Evolutionary conservation across 2,113 vertebrate species (phyloP).

Genomic region (Marmota flaviventris): DNA sequence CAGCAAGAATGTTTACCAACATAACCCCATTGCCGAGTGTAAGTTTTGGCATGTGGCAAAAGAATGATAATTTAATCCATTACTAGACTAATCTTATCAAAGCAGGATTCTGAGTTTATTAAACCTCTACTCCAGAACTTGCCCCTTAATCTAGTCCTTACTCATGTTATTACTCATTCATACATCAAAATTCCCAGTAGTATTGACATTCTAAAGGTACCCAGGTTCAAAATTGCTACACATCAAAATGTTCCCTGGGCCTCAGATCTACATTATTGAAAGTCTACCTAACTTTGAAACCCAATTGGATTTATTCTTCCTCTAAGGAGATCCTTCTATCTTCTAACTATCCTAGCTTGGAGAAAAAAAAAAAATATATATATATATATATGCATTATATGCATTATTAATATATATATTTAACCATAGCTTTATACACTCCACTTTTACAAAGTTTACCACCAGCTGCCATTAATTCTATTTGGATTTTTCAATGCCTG

Average conservation of each 20-base stretch:
- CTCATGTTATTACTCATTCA: not conserved
- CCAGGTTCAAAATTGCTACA: not conserved
- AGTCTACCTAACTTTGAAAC: not conserved
- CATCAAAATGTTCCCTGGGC: not conserved
- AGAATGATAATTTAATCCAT: not conserved
- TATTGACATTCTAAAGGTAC: not conserved
- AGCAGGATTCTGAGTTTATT: not conserved
- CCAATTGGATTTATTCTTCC: not conserved
- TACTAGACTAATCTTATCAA: not conserved
- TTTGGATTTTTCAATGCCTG: not conserved
- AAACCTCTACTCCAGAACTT: not conserved
- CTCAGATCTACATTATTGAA: not conserved
- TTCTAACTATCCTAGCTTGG: not conserved
- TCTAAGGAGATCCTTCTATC: not conserved
- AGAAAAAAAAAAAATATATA: not conserved
- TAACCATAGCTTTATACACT: not conserved
- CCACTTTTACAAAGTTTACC: not conserved
- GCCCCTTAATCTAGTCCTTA: not conserved
- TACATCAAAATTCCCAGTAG: constrained; percentile 6
- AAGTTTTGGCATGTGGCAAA: not conserved
- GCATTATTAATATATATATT: not conserved
- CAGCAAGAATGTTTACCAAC: not conserved
- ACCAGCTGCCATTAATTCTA: not conserved
- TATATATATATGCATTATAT: no score
- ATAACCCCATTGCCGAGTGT: not conserved